Evolutionary conservation across 2,888 invertebrate genomes (phyloP).

Genomic region (Stenchaetothrips biformis): DNA sequence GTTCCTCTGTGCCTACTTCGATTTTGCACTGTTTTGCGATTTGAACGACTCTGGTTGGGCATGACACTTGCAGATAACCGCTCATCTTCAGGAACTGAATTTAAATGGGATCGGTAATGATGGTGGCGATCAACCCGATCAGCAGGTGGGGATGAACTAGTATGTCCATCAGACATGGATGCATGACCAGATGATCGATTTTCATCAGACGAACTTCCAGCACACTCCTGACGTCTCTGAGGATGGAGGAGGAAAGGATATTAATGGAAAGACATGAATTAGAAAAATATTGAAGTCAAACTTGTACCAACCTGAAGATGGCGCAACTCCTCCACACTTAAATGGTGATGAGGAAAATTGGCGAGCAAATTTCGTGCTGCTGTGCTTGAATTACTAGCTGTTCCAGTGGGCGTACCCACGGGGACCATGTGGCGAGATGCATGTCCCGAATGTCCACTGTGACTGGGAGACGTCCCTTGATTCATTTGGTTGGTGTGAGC

Average conservation of each 20-base stretch:
- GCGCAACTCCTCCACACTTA: slow-evolving; percentile 58
- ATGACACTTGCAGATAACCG: slow-evolving; percentile 49
- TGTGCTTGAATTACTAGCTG: slow-evolving; percentile 45
- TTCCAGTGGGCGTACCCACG: slow-evolving; percentile 35
- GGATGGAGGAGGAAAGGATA: slow-evolving; percentile 35
- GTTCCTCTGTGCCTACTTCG: slow-evolving; percentile 61
- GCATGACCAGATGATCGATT: slow-evolving; percentile 90
- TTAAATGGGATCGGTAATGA: slow-evolving; percentile 50
- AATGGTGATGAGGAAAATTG: slow-evolving; percentile 53
- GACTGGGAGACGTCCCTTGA: slow-evolving; percentile 38
- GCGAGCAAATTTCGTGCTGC: slow-evolving; percentile 46
- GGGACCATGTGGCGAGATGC: slow-evolving; percentile 40
- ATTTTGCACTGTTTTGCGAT: slow-evolving; percentile 49
- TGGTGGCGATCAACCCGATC: slow-evolving; percentile 49
- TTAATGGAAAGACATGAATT: slow-evolving; percentile 32
- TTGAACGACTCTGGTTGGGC: slow-evolving; percentile 43
- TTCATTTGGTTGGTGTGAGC: slow-evolving; percentile 39
- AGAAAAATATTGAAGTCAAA: neutral
- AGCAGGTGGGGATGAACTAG: slow-evolving; percentile 44
- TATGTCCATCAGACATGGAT: slow-evolving; percentile 77
- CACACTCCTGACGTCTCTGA: slow-evolving; percentile 57
- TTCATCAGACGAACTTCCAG: slow-evolving; percentile 78
- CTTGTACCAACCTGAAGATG: slow-evolving; percentile 50
- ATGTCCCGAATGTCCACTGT: slow-evolving; percentile 38
- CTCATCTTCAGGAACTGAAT: slow-evolving; percentile 57